Conservation (phyloP, 2,888 invertebrate genomes). For the Drosophila algonquin region DNA sequence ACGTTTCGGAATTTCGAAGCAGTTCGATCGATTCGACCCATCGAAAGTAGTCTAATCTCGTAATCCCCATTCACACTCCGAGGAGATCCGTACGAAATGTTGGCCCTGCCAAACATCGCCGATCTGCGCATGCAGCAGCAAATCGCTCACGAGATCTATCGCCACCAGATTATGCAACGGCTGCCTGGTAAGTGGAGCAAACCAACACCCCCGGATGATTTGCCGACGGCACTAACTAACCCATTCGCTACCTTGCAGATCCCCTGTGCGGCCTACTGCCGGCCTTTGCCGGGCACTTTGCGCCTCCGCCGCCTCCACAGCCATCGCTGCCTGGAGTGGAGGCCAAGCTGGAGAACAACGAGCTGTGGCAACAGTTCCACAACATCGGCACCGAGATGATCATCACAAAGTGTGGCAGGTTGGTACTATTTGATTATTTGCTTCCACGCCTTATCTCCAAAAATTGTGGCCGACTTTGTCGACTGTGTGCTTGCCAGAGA, state of each 20-base stretch:
- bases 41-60: conserved; percentile 1
- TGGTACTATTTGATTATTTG: conserved; percentile 79
- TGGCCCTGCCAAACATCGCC: conserved; percentile 73
- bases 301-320: conserved; percentile 74
- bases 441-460: conserved; percentile 29
- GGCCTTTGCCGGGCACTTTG: conserved; percentile 66
- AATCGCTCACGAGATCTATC: conserved; percentile 82
- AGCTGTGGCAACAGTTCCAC: conserved; percentile 89
- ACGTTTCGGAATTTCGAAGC: not conserved
- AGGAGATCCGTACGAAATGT: conserved; percentile 29
- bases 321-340: conserved; percentile 81
- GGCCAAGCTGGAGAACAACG: conserved; percentile 87
- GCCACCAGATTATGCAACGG: conserved; percentile 83
- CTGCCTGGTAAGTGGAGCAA: conserved; percentile 75
- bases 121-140: conserved; percentile 83
- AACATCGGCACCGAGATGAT: conserved; percentile 91
- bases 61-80: not conserved
- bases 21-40: not conserved
- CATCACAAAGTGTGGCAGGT: conserved; percentile 91
- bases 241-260: conserved; percentile 57
- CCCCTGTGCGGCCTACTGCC: conserved; percentile 77
- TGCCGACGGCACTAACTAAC: conserved; percentile 38
- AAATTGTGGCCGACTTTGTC: conserved; percentile 23
- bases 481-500: conserved; percentile 7
- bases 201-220: conserved; percentile 8